Evolutionary conservation across 2,797 vertebrate species (phyloP).

Genomic region (Acridotheres tristis): DNA sequence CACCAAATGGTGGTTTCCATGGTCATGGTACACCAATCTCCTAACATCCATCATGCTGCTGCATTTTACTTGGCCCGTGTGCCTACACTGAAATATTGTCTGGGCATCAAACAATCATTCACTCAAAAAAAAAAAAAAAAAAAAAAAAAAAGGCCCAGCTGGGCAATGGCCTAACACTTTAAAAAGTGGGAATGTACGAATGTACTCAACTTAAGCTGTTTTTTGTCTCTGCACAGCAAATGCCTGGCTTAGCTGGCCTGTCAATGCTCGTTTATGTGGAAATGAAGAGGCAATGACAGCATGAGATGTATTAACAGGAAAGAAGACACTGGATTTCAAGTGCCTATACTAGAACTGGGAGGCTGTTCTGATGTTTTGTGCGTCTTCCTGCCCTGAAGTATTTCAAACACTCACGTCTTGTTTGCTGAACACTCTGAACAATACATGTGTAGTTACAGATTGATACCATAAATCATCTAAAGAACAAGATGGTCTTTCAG

Average conservation of each 20-base stretch:
- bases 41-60: neutral
- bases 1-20: neutral
- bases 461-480: constrained; percentile 60
- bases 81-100: neutral
- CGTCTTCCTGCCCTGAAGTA: constrained; percentile 41
- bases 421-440: constrained; percentile 70
- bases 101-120: neutral
- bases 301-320: neutral
- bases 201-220: neutral
- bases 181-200: neutral
- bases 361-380: neutral
- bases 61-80: neutral
- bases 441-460: constrained; percentile 25
- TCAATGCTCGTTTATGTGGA: neutral
- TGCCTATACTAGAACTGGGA: neutral
- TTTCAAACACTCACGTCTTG: constrained; percentile 66
- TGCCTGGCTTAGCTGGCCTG: neutral
- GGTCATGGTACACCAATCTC: neutral
- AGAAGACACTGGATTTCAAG: constrained; percentile 36
- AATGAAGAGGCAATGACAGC: constrained; percentile 12
- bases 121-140: fast-evolving
- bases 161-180: neutral
- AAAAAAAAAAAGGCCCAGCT: neutral
- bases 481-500: constrained; percentile 63
- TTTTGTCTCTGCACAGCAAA: neutral